phyloP scores from a whole-genome alignment of 2,797 vertebrate species.

The Hydrocynus forskahlii region DNA sequence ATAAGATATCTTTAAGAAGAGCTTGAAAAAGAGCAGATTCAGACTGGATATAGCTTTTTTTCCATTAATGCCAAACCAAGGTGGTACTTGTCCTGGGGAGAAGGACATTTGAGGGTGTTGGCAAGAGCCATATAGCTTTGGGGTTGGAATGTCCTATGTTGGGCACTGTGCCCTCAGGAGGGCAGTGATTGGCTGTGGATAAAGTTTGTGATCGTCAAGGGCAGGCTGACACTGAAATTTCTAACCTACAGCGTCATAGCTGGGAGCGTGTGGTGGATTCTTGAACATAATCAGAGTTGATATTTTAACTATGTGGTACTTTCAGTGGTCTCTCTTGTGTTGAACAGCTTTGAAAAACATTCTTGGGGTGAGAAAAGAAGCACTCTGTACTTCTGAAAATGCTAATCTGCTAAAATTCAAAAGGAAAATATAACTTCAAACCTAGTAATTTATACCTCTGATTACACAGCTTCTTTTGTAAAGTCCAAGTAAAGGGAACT shows the following conservation, averaged over 20 bases:
- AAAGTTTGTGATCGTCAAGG: slow-evolving; percentile 48
- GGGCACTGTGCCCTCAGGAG: slow-evolving; percentile 39
- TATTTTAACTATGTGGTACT: slow-evolving; percentile 18
- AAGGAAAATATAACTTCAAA: slow-evolving; percentile 36
- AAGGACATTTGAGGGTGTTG: slow-evolving; percentile 41
- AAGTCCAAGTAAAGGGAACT: slow-evolving; percentile 36
- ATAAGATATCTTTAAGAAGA: slow-evolving; percentile 29
- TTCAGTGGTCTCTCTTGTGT: slow-evolving; percentile 12
- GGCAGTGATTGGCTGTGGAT: slow-evolving; percentile 33
- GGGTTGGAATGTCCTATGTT: slow-evolving; percentile 32
- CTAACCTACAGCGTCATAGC: slow-evolving; percentile 30
- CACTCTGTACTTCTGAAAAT: slow-evolving; percentile 33
- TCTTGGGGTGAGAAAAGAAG: slow-evolving; percentile 40
- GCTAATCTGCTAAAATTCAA: slow-evolving; percentile 40
- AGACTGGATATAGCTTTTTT: slow-evolving; percentile 18
- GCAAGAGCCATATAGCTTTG: slow-evolving; percentile 30
- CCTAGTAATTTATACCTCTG: slow-evolving; percentile 52
- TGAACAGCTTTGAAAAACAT: slow-evolving; percentile 40
- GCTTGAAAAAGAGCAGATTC: slow-evolving; percentile 7
- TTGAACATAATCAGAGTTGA: slow-evolving; percentile 49
- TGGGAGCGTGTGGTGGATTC: slow-evolving; percentile 24
- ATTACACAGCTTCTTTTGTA: slow-evolving; percentile 43
- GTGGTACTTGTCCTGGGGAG: slow-evolving; percentile 35
- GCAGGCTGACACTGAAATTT: slow-evolving; percentile 9
- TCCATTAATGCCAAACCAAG: slow-evolving; percentile 26